phyloP scores from a whole-genome alignment of 2,797 vertebrate species.

The Cuculus canorus region DNA sequence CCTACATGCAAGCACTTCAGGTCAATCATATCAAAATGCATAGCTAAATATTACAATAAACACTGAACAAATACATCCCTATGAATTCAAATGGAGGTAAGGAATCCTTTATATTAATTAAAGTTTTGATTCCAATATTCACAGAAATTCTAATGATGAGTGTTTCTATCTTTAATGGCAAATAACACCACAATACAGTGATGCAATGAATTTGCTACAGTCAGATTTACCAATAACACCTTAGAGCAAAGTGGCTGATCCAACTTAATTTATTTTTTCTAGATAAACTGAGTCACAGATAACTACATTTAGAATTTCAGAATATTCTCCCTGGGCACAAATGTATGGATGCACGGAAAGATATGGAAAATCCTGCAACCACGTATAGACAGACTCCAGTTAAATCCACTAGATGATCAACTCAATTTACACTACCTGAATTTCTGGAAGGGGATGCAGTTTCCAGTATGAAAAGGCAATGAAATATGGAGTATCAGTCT shows the following conservation, averaged over 20 bases:
- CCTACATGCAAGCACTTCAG: not conserved
- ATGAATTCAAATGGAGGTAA: not conserved
- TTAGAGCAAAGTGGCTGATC: not conserved
- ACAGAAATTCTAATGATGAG: not conserved
- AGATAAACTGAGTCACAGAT: not conserved
- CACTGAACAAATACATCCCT: not conserved
- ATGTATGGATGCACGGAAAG: not conserved
- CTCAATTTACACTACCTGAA: not conserved
- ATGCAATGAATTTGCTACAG: not conserved
- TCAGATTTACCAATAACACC: not conserved
- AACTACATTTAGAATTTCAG: not conserved
- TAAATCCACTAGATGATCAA: not conserved
- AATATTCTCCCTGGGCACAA: not conserved
- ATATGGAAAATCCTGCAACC: not conserved
- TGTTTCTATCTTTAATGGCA: not conserved
- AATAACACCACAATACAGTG: not conserved
- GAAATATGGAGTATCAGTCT: not conserved
- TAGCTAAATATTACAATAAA: not conserved
- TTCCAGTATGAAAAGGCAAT: not conserved
- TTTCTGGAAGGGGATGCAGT: not conserved
- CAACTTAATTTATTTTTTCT: not conserved
- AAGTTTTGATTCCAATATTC: not conserved
- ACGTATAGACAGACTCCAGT: not conserved
- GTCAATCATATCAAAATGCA: not conserved
- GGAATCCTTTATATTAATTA: not conserved